Evolutionary conservation across 2,113 vertebrate genomes (phyloP).

Genomic region (Syrrhaptes paradoxus): DNA sequence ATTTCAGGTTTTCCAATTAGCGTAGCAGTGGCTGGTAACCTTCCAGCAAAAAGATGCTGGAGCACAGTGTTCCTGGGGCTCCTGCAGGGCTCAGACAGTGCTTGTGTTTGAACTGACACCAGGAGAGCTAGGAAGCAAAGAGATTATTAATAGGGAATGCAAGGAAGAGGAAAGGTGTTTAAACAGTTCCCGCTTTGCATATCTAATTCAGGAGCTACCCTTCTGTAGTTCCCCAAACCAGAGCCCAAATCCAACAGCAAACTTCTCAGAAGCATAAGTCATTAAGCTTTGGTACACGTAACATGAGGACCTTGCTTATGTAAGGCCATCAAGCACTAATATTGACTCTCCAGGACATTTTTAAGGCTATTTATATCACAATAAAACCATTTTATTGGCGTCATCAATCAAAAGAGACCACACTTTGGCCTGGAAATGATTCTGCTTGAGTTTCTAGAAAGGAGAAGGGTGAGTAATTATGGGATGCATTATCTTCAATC

Average conservation of each 20-base stretch:
- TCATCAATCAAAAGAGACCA: slow-evolving; percentile 74
- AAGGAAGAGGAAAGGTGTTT: slow-evolving; percentile 45
- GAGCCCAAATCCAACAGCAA: slow-evolving; percentile 62
- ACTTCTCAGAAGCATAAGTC: slow-evolving; percentile 65
- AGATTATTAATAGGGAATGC: slow-evolving; percentile 32
- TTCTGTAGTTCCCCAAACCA: slow-evolving; percentile 51
- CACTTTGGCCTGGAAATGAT: slow-evolving; percentile 73
- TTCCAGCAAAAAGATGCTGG: slow-evolving; percentile 22
- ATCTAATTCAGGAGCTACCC: slow-evolving; percentile 18
- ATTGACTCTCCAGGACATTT: slow-evolving; percentile 77
- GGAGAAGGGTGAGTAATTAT: slow-evolving; percentile 72
- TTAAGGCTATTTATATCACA: slow-evolving; percentile 81
- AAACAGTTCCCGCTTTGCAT: slow-evolving; percentile 45
- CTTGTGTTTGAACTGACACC: slow-evolving; percentile 46
- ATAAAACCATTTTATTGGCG: slow-evolving; percentile 75
- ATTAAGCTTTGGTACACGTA: slow-evolving; percentile 62
- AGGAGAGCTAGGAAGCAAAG: background rate
- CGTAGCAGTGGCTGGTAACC: slow-evolving; percentile 10
- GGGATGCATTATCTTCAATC: slow-evolving; percentile 74
- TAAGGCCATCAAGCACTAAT: slow-evolving; percentile 73
- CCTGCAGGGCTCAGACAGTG: slow-evolving; percentile 35
- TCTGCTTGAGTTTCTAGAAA: slow-evolving; percentile 64
- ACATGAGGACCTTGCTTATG: slow-evolving; percentile 72
- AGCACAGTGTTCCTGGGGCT: slow-evolving; percentile 17
- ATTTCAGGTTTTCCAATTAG: slow-evolving; percentile 23